These are phyloP conservation scores for Sarcophaga peregrina DNA, from an alignment of 1,140 invertebrate species.

Conservation along the genomic window DNA sequence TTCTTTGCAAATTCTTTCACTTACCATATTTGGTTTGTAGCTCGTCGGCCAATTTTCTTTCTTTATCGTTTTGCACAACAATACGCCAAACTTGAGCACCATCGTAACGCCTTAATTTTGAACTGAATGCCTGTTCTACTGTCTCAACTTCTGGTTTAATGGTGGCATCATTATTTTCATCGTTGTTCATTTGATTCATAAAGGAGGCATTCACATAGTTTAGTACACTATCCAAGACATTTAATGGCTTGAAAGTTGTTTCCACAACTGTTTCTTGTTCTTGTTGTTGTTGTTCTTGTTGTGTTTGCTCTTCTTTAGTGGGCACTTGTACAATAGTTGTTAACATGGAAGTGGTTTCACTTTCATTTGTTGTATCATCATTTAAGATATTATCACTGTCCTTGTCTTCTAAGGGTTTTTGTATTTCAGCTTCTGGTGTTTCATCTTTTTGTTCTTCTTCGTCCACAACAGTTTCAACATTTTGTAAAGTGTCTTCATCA, in stretches of 20 bases:
- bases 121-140: constrained; percentile 48
- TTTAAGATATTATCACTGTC: constrained; percentile 22
- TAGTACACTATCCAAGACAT: constrained; percentile 56
- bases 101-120: constrained; percentile 66
- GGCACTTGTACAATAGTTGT: constrained; percentile 58
- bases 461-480: not conserved
- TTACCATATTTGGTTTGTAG: constrained; percentile 63
- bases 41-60: constrained; percentile 60
- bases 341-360: constrained; percentile 46
- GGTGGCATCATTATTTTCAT: constrained; percentile 42
- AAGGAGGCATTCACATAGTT: constrained; percentile 65
- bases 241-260: constrained; percentile 36
- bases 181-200: constrained; percentile 48
- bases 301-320: not conserved
- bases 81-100: constrained; percentile 72
- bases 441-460: not conserved
- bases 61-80: constrained; percentile 65
- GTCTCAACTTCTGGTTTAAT: constrained; percentile 7
- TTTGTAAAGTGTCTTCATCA: constrained; percentile 6
- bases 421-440: not conserved
- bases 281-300: not conserved
- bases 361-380: constrained; percentile 18
- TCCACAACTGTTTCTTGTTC: constrained; percentile 11
- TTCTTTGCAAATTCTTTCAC: constrained; percentile 45
- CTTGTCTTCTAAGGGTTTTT: constrained; percentile 3